Conservation (phyloP, 64 coral and sea anemone genomes). For the Exaiptasia diaphana region DNA sequence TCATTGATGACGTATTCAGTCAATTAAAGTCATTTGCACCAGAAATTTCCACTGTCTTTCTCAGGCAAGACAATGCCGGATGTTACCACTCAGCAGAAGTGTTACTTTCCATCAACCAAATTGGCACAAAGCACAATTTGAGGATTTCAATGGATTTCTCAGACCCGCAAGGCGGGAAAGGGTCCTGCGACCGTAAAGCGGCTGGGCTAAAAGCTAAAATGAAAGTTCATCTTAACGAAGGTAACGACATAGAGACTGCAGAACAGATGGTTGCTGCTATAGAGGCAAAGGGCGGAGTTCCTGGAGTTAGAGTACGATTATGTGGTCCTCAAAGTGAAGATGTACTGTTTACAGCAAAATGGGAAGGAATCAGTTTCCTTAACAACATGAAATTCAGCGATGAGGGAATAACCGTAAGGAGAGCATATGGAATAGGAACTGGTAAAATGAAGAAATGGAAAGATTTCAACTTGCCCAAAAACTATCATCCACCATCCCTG, state of each 20-base stretch:
- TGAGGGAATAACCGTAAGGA: not conserved
- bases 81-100: not conserved
- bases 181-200: too few relatives aligned
- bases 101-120: not conserved
- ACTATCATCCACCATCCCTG: not conserved
- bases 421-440: not conserved
- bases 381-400: not conserved
- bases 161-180: too few relatives aligned
- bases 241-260: too few relatives aligned
- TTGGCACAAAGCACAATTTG: too few relatives aligned
- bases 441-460: constrained; percentile 2
- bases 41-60: not conserved
- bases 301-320: not conserved
- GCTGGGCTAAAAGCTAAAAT: too few relatives aligned
- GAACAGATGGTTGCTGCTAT: too few relatives aligned
- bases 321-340: not conserved
- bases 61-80: not conserved
- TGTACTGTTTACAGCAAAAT: not conserved
- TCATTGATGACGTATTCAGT: not conserved
- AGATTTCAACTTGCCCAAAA: not conserved
- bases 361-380: not conserved
- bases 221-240: too few relatives aligned
- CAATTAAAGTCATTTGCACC: constrained; percentile 5
- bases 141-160: too few relatives aligned
- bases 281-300: not conserved